Conservation (phyloP, 2,888 invertebrate species). For the Tenthredo notha region DNA sequence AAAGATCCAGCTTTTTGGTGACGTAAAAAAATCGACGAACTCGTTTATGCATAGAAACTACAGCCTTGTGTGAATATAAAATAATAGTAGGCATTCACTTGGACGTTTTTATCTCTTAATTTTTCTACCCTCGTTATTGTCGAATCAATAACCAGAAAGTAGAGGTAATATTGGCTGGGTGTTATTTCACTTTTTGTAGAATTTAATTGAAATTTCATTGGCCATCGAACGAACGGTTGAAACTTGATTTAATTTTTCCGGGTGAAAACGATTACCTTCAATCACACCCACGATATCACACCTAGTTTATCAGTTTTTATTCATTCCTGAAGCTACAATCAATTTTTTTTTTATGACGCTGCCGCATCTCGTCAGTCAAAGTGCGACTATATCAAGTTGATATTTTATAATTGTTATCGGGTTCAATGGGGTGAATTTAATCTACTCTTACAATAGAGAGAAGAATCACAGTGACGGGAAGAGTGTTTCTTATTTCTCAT, state of each 20-base stretch:
- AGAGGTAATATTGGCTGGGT: not conserved
- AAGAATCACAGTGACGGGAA: not conserved
- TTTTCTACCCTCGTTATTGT: not conserved
- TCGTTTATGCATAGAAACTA: not conserved
- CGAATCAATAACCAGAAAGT: constrained; percentile 19
- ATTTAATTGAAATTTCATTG: constrained; percentile 23
- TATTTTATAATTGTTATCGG: not conserved
- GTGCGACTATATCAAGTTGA: not conserved
- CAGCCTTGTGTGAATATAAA: not conserved
- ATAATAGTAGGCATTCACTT: not conserved
- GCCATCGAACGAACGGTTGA: constrained; percentile 12
- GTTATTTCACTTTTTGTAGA: constrained; percentile 16
- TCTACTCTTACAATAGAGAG: not conserved
- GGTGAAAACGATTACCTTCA: constrained; percentile 34
- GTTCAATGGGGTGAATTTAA: not conserved
- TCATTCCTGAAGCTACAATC: not conserved
- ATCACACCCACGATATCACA: not conserved
- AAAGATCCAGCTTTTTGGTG: not conserved
- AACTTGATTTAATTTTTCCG: constrained; percentile 20
- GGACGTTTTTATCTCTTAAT: not conserved
- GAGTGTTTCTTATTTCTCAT: not conserved
- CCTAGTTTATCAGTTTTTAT: not conserved
- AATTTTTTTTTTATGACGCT: not conserved
- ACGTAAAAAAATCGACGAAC: not conserved
- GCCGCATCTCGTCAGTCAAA: not conserved